These are phyloP conservation scores for Megamerina dolium DNA, from an alignment of 2,888 invertebrate genomes.

Conservation along the genomic window DNA sequence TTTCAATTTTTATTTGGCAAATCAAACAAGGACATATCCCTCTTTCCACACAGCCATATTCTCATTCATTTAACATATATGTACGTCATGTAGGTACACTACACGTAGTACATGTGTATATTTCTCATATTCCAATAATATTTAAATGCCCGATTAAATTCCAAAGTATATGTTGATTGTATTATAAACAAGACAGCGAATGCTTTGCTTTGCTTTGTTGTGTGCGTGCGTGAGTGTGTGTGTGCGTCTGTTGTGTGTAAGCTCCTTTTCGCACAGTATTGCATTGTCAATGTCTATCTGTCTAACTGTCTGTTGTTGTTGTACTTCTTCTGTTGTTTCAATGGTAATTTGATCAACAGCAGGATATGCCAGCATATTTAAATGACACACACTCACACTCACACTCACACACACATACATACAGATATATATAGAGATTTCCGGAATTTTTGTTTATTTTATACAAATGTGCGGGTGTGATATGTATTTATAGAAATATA, in stretches of 20 bases:
- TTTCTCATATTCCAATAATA: too few species aligned
- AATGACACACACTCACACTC: slow-evolving; percentile 11
- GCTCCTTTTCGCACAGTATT: too few species aligned
- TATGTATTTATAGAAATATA: too few species aligned
- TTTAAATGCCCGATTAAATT: slow-evolving; percentile 13
- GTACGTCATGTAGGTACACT: too few species aligned
- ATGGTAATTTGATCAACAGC: slow-evolving; percentile 11
- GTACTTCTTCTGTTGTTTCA: background rate
- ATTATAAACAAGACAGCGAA: slow-evolving; percentile 3
- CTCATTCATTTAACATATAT: too few species aligned
- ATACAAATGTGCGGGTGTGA: background rate
- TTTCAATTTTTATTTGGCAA: too few species aligned
- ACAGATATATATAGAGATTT: too few species aligned
- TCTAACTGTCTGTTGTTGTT: background rate
- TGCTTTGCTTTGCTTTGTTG: background rate
- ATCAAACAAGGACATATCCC: too few species aligned
- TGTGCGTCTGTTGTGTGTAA: slow-evolving; percentile 3
- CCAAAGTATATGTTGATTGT: slow-evolving; percentile 21
- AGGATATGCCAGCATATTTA: slow-evolving; percentile 15
- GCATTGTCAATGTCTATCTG: background rate
- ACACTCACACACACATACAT: background rate
- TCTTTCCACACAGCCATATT: too few species aligned
- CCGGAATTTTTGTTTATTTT: too few species aligned
- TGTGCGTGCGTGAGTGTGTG: slow-evolving; percentile 7
- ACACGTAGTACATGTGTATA: too few species aligned